These are phyloP conservation scores for Dipodomys merriami DNA, from an alignment of 2,113 vertebrate genomes.

Conservation along the genomic window DNA sequence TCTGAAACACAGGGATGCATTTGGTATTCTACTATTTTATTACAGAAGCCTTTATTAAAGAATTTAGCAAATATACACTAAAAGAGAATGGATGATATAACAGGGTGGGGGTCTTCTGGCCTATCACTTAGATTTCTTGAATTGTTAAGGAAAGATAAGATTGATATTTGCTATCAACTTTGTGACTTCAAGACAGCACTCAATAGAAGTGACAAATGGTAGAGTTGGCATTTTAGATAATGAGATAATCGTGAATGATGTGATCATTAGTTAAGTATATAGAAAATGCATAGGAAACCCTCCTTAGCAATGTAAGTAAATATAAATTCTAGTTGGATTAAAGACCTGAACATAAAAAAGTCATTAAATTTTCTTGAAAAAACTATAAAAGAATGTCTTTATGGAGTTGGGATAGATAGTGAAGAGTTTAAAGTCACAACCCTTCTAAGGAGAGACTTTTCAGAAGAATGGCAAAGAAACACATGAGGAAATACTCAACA, in stretches of 20 bases:
- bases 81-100: background rate
- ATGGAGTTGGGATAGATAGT: background rate
- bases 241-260: background rate
- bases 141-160: slow-evolving; percentile 11
- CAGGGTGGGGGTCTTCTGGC: background rate
- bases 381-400: background rate
- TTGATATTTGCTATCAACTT: background rate
- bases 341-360: slow-evolving; percentile 13
- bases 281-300: background rate
- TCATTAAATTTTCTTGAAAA: background rate
- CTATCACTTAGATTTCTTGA: background rate
- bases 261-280: background rate
- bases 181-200: background rate
- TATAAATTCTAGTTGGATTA: slow-evolving; percentile 12
- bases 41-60: background rate
- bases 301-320: background rate
- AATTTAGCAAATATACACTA: background rate
- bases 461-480: too few relatives aligned
- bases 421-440: slow-evolving; percentile 38
- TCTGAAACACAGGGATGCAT: background rate
- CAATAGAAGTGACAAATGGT: background rate
- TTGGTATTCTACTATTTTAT: background rate
- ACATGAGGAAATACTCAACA: too few relatives aligned
- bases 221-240: background rate
- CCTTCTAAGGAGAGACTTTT: too few relatives aligned